Evolutionary conservation across 2,888 invertebrate species (phyloP).

Genomic region (Antheraea yamamai): DNA sequence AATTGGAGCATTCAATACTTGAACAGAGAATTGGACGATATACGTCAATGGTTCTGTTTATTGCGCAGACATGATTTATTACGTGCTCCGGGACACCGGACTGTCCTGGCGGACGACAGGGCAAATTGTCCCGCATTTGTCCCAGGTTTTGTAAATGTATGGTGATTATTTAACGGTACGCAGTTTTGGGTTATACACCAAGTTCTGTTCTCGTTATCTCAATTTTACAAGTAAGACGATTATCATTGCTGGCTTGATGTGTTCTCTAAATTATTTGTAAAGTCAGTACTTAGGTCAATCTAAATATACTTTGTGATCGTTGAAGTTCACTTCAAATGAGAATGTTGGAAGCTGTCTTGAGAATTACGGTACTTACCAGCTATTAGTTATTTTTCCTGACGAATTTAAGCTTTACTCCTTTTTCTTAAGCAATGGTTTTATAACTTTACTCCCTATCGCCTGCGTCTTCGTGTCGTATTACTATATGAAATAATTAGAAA

Average conservation of each 20-base stretch:
- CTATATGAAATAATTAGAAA: too few relatives aligned
- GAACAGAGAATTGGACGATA: slow-evolving; percentile 11
- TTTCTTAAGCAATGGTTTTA: background rate
- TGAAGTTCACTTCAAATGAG: background rate
- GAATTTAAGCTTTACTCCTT: background rate
- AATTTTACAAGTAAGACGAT: background rate
- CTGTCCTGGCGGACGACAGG: slow-evolving; percentile 33
- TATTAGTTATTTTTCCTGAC: background rate
- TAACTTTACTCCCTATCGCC: too few relatives aligned
- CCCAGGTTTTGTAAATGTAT: slow-evolving; percentile 53
- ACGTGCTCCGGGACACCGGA: slow-evolving; percentile 3
- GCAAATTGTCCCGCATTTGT: slow-evolving; percentile 62
- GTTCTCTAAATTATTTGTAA: background rate
- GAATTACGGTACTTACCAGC: background rate
- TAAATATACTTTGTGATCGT: background rate
- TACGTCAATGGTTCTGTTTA: slow-evolving; percentile 16
- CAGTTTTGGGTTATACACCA: background rate
- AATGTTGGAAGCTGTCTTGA: background rate
- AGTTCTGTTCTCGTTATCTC: background rate
- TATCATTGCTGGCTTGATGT: background rate
- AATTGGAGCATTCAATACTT: slow-evolving; percentile 10
- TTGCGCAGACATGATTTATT: slow-evolving; percentile 17
- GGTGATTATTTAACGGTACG: slow-evolving; percentile 52
- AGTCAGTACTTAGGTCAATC: background rate
- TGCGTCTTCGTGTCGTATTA: too few relatives aligned